Percentiles rank a stretch among this genome's conserved stretches.
These are phyloP conservation scores for Lasioglossum calceatum DNA, from an alignment of 2,888 invertebrate genomes.

Conservation along the genomic window DNA sequence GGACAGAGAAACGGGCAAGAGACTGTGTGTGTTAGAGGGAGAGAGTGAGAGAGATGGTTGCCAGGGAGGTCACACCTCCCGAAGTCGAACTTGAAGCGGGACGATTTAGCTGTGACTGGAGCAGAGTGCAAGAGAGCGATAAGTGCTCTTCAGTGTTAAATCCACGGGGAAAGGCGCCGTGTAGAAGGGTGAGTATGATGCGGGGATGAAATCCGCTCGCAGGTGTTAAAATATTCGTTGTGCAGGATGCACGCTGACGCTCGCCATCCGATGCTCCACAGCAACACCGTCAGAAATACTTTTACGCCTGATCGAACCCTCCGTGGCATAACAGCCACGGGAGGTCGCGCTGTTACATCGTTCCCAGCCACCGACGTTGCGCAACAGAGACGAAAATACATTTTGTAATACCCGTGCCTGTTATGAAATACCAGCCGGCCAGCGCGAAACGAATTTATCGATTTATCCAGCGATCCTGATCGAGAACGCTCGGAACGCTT, in stretches of 20 bases:
- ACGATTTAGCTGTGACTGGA: conserved; percentile 63
- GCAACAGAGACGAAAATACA: not conserved
- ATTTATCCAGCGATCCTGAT: not conserved
- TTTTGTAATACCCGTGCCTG: not conserved
- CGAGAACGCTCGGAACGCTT: not conserved
- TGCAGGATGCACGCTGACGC: conserved; percentile 37
- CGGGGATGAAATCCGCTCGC: conserved; percentile 56
- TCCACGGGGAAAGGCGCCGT: conserved; percentile 58
- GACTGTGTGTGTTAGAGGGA: not conserved
- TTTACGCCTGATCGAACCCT: conserved; percentile 50
- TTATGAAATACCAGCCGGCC: conserved; percentile 19
- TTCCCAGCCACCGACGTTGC: not conserved
- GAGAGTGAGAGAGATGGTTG: not conserved
- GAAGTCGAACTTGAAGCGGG: conserved; percentile 66
- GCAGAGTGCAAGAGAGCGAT: conserved; percentile 67
- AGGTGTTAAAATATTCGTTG: conserved; percentile 65
- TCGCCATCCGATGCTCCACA: conserved; percentile 21
- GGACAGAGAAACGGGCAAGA: not conserved
- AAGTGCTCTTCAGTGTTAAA: conserved; percentile 73
- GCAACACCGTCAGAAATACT: conserved; percentile 58
- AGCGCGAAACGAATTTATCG: conserved; percentile 20
- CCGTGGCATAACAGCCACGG: conserved; percentile 16
- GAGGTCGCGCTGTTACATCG: conserved; percentile 43
- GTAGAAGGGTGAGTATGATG: conserved; percentile 27
- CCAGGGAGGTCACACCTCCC: conserved; percentile 44